phyloP scores from a whole-genome alignment of 2,888 invertebrate species.

The Watsonalla binaria region DNA sequence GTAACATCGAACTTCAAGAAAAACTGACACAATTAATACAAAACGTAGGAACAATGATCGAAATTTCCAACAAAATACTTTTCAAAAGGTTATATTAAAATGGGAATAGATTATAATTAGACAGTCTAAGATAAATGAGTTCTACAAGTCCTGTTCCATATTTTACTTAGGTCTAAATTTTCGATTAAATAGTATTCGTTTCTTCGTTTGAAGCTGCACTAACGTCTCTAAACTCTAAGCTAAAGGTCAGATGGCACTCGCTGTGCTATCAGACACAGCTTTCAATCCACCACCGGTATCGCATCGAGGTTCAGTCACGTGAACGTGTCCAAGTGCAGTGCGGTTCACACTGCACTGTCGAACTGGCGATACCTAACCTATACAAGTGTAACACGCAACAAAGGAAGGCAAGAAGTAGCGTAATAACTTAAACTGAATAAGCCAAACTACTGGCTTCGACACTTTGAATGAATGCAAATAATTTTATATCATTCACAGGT shows the following conservation, averaged over 20 bases:
- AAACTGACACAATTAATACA: constrained; percentile 71
- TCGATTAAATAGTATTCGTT: constrained; percentile 71
- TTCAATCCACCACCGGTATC: constrained; percentile 26
- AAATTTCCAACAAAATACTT: constrained; percentile 45
- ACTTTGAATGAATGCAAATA: constrained; percentile 8
- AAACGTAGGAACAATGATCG: constrained; percentile 70
- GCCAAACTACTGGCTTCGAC: constrained; percentile 4
- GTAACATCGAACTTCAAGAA: constrained; percentile 55
- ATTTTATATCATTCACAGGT: constrained; percentile 4
- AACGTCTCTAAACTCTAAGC: constrained; percentile 67
- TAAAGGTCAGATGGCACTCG: constrained; percentile 73
- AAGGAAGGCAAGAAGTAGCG: constrained; percentile 27
- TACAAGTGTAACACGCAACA: constrained; percentile 12
- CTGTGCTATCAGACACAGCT: constrained; percentile 62
- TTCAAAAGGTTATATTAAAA: constrained; percentile 17
- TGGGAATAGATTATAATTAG: constrained; percentile 34
- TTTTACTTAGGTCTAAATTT: constrained; percentile 59
- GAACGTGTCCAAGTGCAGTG: constrained; percentile 17
- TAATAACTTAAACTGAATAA: constrained; percentile 6
- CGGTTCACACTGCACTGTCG: constrained; percentile 19
- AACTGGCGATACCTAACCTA: constrained; percentile 12
- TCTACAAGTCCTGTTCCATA: constrained; percentile 51
- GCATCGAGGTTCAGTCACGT: constrained; percentile 29
- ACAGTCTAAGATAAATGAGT: constrained; percentile 45
- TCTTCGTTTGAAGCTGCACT: constrained; percentile 70